Evolutionary conservation across 1,140 invertebrate species (phyloP).

Genomic region (Trachelipus rathkii): DNA sequence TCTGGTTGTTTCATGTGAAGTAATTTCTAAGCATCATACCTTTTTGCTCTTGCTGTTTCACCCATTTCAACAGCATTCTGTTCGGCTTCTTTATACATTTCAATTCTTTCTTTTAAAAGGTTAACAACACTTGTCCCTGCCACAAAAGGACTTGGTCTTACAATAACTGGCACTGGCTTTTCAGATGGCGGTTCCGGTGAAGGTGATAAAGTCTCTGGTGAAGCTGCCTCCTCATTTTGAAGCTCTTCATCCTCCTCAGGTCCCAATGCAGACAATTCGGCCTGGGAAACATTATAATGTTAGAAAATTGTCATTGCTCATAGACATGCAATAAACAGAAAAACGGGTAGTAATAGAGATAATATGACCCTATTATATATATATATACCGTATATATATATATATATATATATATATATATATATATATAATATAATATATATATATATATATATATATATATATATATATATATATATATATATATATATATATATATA

Average conservation of each 20-base stretch:
- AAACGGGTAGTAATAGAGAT: no score
- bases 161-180: conserved; percentile 20
- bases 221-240: background rate
- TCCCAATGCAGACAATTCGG: background rate
- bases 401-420: no score
- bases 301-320: no score
- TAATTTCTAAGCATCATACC: conserved; percentile 49
- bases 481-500: no score
- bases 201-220: background rate
- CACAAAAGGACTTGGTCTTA: conserved; percentile 12
- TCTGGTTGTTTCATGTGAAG: no score
- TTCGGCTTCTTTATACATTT: conserved; percentile 73
- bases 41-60: conserved; percentile 66
- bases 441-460: no score
- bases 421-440: no score
- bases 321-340: no score
- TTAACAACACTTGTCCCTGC: conserved; percentile 42
- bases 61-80: conserved; percentile 62
- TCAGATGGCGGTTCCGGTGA: background rate
- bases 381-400: no score
- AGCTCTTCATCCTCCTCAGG: background rate
- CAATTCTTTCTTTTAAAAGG: conserved; percentile 67
- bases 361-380: no score
- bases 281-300: background rate
- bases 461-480: no score